Evolutionary conservation across 2,113 vertebrate genomes (phyloP).

Genomic region (pig (Sus scrofa)): T2T-Sscrofa CM000820.6:108148501-108149000

Average conservation of each 20-base stretch:
- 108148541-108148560: no score
- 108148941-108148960: not conserved
- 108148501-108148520: no score
- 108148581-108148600: no score
- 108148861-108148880: not conserved
- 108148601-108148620: no score
- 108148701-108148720: not conserved
- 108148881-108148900: conserved; percentile 31
- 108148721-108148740: not conserved
- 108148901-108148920: not conserved
- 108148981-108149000: not conserved
- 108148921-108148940: conserved; percentile 15
- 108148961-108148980: not conserved
- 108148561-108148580: no score
- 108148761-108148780: not conserved
- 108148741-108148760: not conserved
- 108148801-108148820: not conserved
- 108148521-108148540: no score
- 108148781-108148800: not conserved
- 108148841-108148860: conserved; percentile 38
- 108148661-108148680: not conserved
- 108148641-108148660: not conserved
- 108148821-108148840: not conserved
- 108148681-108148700: not conserved
- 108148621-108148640: no score